Percentiles rank a stretch among this genome's conserved stretches.
Evolutionary conservation across 2,113 vertebrate species (phyloP).

Genomic region (Odontophorus gujanensis): DNA sequence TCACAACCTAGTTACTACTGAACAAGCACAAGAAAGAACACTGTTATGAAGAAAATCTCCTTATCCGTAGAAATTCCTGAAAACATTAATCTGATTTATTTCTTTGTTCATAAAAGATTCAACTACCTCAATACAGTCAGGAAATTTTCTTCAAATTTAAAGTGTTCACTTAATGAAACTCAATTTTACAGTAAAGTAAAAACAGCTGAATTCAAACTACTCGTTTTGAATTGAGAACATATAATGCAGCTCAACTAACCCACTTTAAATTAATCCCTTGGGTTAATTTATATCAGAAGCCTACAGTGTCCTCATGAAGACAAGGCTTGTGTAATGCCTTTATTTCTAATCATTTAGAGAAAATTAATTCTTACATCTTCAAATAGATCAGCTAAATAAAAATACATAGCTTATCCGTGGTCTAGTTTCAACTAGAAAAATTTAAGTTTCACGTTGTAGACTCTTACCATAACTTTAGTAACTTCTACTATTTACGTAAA

Average conservation of each 20-base stretch:
- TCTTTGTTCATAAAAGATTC: background rate
- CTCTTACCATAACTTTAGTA: background rate
- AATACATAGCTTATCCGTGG: background rate
- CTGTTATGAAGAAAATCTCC: background rate
- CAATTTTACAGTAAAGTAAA: background rate
- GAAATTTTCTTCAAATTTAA: background rate
- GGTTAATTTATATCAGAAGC: background rate
- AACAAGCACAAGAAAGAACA: background rate
- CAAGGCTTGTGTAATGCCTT: background rate
- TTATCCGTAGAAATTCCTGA: background rate
- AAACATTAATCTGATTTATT: background rate
- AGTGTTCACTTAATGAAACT: background rate
- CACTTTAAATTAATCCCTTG: background rate
- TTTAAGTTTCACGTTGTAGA: background rate
- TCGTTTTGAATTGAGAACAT: background rate
- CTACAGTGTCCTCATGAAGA: background rate
- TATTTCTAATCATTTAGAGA: background rate
- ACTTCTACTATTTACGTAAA: background rate
- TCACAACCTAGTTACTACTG: background rate
- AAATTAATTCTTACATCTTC: background rate
- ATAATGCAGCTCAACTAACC: background rate
- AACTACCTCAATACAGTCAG: background rate
- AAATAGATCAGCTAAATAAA: background rate
- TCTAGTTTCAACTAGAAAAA: background rate
- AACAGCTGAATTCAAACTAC: background rate